A percentile compares a stretch with the other conserved stretches of the same genome.
phyloP scores from a whole-genome alignment of 2,797 vertebrate species.

The Phyllotis vaccarum region DNA sequence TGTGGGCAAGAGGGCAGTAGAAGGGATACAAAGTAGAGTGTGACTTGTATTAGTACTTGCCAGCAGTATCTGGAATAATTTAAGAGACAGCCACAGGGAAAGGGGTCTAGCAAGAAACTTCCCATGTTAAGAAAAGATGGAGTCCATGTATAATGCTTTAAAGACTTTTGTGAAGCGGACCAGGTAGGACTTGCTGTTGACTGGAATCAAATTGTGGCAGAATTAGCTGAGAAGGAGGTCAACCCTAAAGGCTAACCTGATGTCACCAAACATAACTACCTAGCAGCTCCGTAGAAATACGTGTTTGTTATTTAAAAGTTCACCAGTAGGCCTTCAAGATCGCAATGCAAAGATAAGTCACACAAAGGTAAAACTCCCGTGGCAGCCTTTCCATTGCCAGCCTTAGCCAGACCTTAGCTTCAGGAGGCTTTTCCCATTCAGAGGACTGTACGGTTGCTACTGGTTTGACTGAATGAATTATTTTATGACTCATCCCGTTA shows the following conservation, averaged over 20 bases:
- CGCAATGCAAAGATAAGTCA: not conserved
- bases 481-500: conserved; percentile 29
- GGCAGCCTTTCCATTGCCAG: not conserved
- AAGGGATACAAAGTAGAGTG: not conserved
- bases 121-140: not conserved
- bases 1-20: not conserved
- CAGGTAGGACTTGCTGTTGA: not conserved
- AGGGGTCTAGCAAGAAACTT: not conserved
- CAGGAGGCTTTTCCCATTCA: not conserved
- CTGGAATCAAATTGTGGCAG: not conserved
- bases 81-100: not conserved
- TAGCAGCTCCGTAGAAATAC: not conserved
- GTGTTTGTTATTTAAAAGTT: not conserved
- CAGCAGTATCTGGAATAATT: not conserved
- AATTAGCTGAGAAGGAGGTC: not conserved
- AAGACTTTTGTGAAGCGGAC: not conserved
- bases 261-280: not conserved
- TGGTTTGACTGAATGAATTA: not conserved
- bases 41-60: not conserved
- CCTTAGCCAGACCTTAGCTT: not conserved
- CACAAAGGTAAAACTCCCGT: not conserved
- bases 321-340: not conserved
- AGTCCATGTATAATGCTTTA: not conserved
- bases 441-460: not conserved
- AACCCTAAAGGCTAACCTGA: not conserved